A percentile compares a stretch with the other conserved stretches of the same genome.
Conservation (phyloP, 1,140 invertebrate species). For the Cydia pomonella region DNA sequence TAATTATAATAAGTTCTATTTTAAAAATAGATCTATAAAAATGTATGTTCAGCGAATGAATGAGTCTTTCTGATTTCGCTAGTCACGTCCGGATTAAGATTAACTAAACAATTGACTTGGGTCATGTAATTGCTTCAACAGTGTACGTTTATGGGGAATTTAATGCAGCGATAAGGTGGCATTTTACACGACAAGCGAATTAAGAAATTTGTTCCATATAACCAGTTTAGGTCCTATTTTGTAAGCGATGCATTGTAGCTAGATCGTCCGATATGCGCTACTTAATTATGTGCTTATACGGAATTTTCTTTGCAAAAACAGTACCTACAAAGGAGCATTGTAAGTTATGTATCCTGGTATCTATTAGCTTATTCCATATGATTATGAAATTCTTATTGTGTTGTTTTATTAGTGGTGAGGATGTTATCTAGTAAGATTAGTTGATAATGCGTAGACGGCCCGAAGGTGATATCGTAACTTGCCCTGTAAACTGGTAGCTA, state of each 20-base stretch:
- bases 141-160: slow-evolving; percentile 24
- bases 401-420: background rate
- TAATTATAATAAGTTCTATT: too few relatives aligned
- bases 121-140: slow-evolving; percentile 25
- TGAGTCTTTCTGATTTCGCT: background rate
- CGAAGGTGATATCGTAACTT: background rate
- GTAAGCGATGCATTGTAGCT: slow-evolving; percentile 17
- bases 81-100: slow-evolving; percentile 9
- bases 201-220: slow-evolving; percentile 33
- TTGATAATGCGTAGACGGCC: background rate
- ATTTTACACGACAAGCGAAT: slow-evolving; percentile 22
- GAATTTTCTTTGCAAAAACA: background rate
- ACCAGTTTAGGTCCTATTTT: slow-evolving; percentile 25
- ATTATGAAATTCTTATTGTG: background rate
- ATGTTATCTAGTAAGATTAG: background rate
- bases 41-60: background rate
- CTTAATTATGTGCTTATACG: background rate
- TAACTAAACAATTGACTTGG: slow-evolving; percentile 13
- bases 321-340: background rate
- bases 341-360: background rate
- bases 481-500: slow-evolving; percentile 5
- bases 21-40: too few relatives aligned
- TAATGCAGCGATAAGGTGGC: slow-evolving; percentile 21
- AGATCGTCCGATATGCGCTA: slow-evolving; percentile 21
- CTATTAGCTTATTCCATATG: background rate